Evolutionary conservation across 2,797 vertebrate species (phyloP), one percentile per base, ranked within the genome.

Genomic region (Euphonia xanthogaster): DNA sequence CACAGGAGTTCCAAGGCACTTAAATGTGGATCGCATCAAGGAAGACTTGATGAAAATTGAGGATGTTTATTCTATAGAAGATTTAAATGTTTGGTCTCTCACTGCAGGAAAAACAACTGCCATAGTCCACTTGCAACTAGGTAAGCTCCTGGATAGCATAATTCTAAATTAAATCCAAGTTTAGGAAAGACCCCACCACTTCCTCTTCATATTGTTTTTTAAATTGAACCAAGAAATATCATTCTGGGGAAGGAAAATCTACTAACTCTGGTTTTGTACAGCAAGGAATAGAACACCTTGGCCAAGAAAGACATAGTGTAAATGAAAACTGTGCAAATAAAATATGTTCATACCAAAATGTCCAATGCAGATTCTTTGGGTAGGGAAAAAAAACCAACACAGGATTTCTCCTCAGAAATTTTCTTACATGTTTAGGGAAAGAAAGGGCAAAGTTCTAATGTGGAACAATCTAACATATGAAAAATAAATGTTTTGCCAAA

Each of bases 11-110:
- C 99, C 99, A 57, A 98, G 98, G 86, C 99, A 99, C 94, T 81
- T 99, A 96, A 98, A 99, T 30, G 95, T 98, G 90, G 98, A 98
- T 96, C 98, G 87, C 80, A 99, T 99, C 94, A 98, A 97, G 96
- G 99, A 99, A 50, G 99, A 99, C 72, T 98, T 99, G 91, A 97
- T 99, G 98, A 99, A 99, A 97, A 98, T 99, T 93, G 99, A 99
- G 75, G 98, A 99, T 23, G 99, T 99, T 84, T 98, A 99, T 91
- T 98, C 98, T 16, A 98, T 99, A 68, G 98, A 99, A 93, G 98
- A 99, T 95, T 98, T 99, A 97, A 99, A 99, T 33, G 93, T 99
- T 81, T 99, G 99, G 99, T 99, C 99, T 27, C 97, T 99, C 90
- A 99, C 99, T 4, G 97, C 98, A 8, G 99, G 99, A 93, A 99